phyloP scores from a whole-genome alignment of 2,797 vertebrate genomes.

The Crocidura indochinensis region DNA sequence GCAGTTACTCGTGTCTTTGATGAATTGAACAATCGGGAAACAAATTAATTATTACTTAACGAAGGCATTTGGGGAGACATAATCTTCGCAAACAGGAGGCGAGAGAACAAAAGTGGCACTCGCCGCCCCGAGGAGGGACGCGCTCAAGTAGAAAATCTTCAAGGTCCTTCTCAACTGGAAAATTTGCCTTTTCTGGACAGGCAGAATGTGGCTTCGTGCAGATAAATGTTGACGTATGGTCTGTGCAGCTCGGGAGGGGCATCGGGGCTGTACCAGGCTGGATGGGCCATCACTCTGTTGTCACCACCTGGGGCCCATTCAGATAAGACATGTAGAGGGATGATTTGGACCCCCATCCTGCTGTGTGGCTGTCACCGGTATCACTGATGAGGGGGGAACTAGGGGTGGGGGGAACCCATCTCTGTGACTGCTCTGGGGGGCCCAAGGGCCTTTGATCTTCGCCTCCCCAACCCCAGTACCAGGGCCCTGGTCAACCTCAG shows the following conservation, averaged over 20 bases:
- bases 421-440: no score
- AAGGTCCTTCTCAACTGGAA: constrained; percentile 70
- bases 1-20: constrained; percentile 82
- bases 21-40: constrained; percentile 86
- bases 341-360: neutral
- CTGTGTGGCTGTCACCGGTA: neutral
- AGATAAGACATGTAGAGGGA: neutral
- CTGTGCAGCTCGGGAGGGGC: constrained; percentile 61
- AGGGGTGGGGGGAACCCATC: no score
- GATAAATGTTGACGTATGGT: constrained; percentile 80
- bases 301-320: constrained; percentile 67
- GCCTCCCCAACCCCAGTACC: no score
- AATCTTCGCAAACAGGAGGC: constrained; percentile 76
- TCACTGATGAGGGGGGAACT: no score
- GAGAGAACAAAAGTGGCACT: constrained; percentile 1
- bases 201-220: constrained; percentile 71
- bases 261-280: constrained; percentile 30
- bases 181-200: constrained; percentile 34
- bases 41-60: constrained; percentile 85
- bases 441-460: no score
- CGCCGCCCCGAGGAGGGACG: neutral
- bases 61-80: constrained; percentile 74
- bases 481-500: no score
- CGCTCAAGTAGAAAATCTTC: constrained; percentile 70
- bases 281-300: constrained; percentile 58